Evolutionary conservation across 2,888 invertebrate species (phyloP).

Genomic region (Catocala fraxini): DNA sequence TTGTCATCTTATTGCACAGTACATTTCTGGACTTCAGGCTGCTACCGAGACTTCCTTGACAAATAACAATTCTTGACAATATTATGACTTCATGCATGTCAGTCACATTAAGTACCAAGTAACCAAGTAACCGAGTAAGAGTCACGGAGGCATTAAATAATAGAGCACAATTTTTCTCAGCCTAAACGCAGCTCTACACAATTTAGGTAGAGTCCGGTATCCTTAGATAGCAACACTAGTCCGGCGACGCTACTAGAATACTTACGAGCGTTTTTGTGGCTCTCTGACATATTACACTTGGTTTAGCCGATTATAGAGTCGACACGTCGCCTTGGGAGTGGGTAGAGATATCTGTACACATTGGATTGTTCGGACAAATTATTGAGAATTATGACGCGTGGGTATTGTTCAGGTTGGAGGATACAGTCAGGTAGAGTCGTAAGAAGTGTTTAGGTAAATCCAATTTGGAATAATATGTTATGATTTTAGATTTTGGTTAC

Average conservation of each 20-base stretch:
- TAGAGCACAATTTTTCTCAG: slow-evolving; percentile 3
- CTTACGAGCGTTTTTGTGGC: slow-evolving; percentile 32
- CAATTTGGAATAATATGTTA: not conserved
- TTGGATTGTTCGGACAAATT: slow-evolving; percentile 14
- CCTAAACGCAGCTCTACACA: slow-evolving; percentile 25
- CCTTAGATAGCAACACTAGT: slow-evolving; percentile 35
- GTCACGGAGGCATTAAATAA: not conserved
- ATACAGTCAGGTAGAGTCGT: slow-evolving; percentile 8
- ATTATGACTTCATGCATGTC: no score
- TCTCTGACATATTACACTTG: slow-evolving; percentile 40
- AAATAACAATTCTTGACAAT: no score
- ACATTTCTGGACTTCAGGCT: no score
- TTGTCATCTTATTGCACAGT: no score
- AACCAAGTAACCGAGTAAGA: no score
- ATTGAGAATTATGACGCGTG: slow-evolving; percentile 15
- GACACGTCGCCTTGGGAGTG: slow-evolving; percentile 14
- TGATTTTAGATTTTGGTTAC: no score
- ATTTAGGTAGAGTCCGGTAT: slow-evolving; percentile 25
- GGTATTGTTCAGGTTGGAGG: not conserved
- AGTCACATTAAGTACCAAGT: no score
- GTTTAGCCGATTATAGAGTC: slow-evolving; percentile 35
- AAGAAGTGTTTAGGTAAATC: not conserved
- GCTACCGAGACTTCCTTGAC: no score
- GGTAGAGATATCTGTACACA: slow-evolving; percentile 14
- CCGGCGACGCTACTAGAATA: slow-evolving; percentile 35